These are phyloP conservation scores for Rhabdomys pumilio DNA, from an alignment of 2,797 vertebrate species.

Conservation along the genomic window DNA sequence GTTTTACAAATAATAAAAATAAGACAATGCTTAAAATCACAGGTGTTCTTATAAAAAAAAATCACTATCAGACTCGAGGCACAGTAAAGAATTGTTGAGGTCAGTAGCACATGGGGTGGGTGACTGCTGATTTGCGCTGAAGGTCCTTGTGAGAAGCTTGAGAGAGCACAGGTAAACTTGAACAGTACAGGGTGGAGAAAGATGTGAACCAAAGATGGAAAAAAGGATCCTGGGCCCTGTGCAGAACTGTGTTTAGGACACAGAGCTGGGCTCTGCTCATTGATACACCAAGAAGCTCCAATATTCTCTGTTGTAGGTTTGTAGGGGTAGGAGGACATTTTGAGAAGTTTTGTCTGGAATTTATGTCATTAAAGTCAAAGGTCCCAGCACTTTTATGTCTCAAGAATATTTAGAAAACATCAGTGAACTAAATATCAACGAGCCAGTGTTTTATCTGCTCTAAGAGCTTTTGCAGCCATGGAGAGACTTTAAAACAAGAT, in stretches of 20 bases:
- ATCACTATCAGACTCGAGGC: neutral
- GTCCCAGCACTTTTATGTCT: neutral
- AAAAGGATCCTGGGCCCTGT: neutral
- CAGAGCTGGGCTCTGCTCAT: neutral
- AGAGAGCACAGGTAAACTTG: neutral
- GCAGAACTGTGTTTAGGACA: neutral
- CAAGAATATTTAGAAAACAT: neutral
- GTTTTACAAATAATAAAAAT: neutral
- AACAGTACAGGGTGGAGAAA: neutral
- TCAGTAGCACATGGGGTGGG: too few relatives aligned
- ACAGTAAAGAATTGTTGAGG: neutral
- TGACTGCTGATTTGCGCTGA: fast-evolving
- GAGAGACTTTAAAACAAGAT: neutral
- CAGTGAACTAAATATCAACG: neutral
- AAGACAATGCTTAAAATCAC: neutral
- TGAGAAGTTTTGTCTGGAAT: neutral
- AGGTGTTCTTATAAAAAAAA: too few relatives aligned
- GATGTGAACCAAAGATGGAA: neutral
- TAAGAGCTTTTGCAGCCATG: neutral
- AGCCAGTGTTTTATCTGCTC: neutral
- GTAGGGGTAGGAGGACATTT: too few relatives aligned
- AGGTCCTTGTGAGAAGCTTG: neutral
- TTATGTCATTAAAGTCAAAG: neutral
- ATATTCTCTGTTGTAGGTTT: neutral
- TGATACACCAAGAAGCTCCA: neutral